Base-by-base conservation (phyloP, 2,797 vertebrate genomes). In the Epinephelus coioides region DNA sequence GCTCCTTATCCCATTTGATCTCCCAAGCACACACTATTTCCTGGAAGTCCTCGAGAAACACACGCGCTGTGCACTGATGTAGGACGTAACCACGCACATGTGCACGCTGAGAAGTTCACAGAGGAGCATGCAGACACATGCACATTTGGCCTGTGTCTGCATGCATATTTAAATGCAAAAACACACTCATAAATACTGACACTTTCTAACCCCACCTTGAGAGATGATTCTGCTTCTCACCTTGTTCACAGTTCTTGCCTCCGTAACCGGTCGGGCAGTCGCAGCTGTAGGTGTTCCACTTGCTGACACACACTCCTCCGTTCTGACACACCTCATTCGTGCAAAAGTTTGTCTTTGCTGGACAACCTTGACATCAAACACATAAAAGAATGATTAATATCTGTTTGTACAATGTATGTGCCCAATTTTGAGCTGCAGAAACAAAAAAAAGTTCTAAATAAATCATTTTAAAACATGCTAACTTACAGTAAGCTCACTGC, bases 201-300 rank as follows among this genome's bases (percentile, higher is more conserved):
- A 2, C 13, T 19, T 61, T 46, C 50, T 18, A 23, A 60, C 21
- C 55, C 23, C n/a, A 5, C 17, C 9, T 18, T 14, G 1, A 57
- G 27, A 49, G 5, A 49, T 51, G 34, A 19, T 46, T 27, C 7
- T 1, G 23, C 13, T 50, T 62, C 90, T 89, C 85, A 99, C 98
- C 97, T 95, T 97, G 98, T 83, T 99, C 98, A 0, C 98, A 99
- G 93, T 97, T 98, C 85, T 97, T 99, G 40, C 98, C 98, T 0
- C 98, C 98, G 0, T 96, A 98, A 12, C 93, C 95, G 2, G 96
- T 92, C 0, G 97, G 97, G 69, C 98, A 99, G 70, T 95, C 92
- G 0, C 98, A 99, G 82, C 94, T 92, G 84, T 99, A 97, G 0
- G 96, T 98, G 92, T 95, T 96, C 98, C 98, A 99, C 89, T 95